Base-by-base conservation (phyloP, 2,797 vertebrate genomes). In the Amphiprion clarkii region DNA sequence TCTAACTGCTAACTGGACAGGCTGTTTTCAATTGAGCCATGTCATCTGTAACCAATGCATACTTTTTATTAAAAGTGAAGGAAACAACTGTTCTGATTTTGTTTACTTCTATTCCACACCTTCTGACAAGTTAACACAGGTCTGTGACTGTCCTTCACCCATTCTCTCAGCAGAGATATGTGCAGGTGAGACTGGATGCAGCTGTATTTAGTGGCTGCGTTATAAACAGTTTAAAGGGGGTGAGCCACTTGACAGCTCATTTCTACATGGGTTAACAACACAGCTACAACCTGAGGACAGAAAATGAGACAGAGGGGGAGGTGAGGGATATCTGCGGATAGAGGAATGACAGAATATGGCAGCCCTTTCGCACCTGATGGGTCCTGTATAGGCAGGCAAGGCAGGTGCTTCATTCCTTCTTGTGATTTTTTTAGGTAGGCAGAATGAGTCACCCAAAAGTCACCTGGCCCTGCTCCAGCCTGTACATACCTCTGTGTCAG, bases 341-440 rank as follows among this genome's bases (percentile, higher is more conserved):
- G 52, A 52, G 44, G 64, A 54, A 71, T 81, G 64, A 69, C 77
- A 68, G 44, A 3, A 58, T 44, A 57, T 16, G 10, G 61, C 77
- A 72, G 55, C 65, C 12, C 29, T 67, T 55, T 74, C 49, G 65
- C 80, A 86, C 68, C 64, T 74, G 74, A 84, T 59, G 51, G 67
- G 58, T 89, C 87, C 67, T 89, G 90, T 84, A 86, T 79, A 87
- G 87, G 64, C 91, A 90, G 52, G 89, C 71, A 83, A 31, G 55
- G 75, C 86, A 87, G 87, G 73, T 91, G 80, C 64, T 71, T 85
- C 85, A 81, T 83, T 84, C 78, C 36, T 64, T 76, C 55, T 7
- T 19, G 6, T 70, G 40, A 46, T 55, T 68, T 55, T 67, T 54
- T 31, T 11, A 73, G 29, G 33, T 42, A 78, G 23, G 58, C 25